Base-by-base conservation (phyloP, 2,113 vertebrate genomes). In the Trematocara marginatum region DNA sequence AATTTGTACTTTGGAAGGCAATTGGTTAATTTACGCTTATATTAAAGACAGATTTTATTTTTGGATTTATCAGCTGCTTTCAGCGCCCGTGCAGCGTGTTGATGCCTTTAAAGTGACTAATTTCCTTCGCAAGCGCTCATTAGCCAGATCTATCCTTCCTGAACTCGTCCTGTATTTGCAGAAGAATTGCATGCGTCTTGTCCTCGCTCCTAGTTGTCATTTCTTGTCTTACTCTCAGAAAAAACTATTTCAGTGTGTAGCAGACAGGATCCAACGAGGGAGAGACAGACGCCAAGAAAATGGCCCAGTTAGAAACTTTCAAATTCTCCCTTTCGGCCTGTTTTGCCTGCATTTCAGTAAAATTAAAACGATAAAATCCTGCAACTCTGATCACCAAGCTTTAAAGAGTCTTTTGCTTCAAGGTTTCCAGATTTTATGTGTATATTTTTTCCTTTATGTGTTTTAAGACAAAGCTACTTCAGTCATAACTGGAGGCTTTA, bases 131-230 rank as follows among this genome's bases (percentile, higher is more conserved):
- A 34, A 80, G 82, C 80, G 45, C 87, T 94, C 85, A 91, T 93
- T 93, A 91, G 42, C 79, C 84, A 80, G 80, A 92, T 89, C 85
- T 57, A 9, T 93, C 89, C 89, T 89, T 66, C 80, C 78, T 84
- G 85, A 89, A 90, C 10, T 78, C 38, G 7, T 2, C 31, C 26
- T 80, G 38, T 80, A 54, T 66, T 16, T 79, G 52, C 29, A 57
- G 52, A 52, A 12, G 6, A 79, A 31, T 31, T 61, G 12, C 11
- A 66, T 45, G 29, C 7, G 6, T 69, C 45, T 52, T 64, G 20
- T 42, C 8, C 15, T 49, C 26, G 1, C 42, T 76, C 53, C 6
- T 26, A 6, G 53, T 56, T 12, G 6, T 56, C 23, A 26, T 56
- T 56, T 26, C 23, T 56, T 26, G 12, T 56, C 6, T 76, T 31